phyloP scores from a whole-genome alignment of 2,888 invertebrate genomes.

The Limnephilus marmoratus region DNA sequence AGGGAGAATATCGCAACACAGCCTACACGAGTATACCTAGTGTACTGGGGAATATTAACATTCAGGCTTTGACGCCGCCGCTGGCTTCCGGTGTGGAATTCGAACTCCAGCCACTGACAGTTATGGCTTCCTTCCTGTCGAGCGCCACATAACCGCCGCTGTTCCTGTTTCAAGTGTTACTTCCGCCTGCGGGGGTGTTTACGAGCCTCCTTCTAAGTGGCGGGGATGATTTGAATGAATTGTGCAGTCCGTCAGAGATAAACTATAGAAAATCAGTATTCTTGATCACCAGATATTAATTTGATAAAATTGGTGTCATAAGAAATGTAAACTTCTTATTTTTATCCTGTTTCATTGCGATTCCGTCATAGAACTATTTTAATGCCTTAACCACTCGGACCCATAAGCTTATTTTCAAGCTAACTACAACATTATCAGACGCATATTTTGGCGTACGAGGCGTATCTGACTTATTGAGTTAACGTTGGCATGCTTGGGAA shows the following conservation, averaged over 20 bases:
- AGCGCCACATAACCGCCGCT: conserved; percentile 29
- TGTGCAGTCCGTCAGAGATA: not conserved
- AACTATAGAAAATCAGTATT: not conserved
- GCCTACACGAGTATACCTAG: not conserved
- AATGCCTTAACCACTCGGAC: no score
- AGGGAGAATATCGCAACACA: not conserved
- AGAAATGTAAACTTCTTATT: no score
- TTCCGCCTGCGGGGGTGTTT: conserved; percentile 37
- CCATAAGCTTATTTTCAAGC: no score
- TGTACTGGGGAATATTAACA: not conserved
- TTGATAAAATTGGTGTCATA: no score
- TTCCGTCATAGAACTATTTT: no score
- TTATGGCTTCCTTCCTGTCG: conserved; percentile 37
- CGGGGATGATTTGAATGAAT: conserved; percentile 32
- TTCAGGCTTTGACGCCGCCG: conserved; percentile 29
- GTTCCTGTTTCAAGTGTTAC: conserved; percentile 44
- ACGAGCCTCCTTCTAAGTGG: not conserved
- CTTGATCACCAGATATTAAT: no score
- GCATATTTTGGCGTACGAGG: no score
- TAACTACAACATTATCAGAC: no score
- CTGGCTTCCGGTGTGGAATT: conserved; percentile 23
- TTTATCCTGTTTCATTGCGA: no score
- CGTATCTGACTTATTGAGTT: no score
- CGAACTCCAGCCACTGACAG: conserved; percentile 10
- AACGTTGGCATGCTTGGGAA: no score